Evolutionary conservation across 2,113 vertebrate genomes (phyloP).

Genomic region (Lampris incognitus): DNA sequence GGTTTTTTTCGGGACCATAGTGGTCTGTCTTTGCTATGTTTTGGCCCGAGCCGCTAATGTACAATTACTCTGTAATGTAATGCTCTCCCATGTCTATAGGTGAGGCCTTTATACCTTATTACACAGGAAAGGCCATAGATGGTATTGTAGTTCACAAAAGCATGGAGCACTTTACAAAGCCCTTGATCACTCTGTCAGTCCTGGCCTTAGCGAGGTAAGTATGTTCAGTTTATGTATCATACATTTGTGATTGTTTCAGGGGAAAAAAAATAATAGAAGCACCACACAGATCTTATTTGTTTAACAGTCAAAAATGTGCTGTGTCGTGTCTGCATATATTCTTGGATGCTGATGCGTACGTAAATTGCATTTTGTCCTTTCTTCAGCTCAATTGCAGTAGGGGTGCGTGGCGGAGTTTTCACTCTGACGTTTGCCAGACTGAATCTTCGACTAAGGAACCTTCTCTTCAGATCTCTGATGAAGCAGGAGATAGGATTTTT

Average conservation of each 20-base stretch:
- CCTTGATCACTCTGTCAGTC: slow-evolving; percentile 80
- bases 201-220: slow-evolving; percentile 90
- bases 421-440: slow-evolving; percentile 90
- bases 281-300: too few relatives aligned
- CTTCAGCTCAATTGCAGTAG: slow-evolving; percentile 91
- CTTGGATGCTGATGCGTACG: too few relatives aligned
- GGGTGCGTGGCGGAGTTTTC: slow-evolving; percentile 93
- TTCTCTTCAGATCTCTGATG: slow-evolving; percentile 91
- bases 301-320: too few relatives aligned
- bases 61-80: background rate
- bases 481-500: slow-evolving; percentile 95
- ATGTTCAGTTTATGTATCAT: slow-evolving; percentile 61
- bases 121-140: slow-evolving; percentile 91
- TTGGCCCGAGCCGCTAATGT: background rate
- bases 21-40: background rate
- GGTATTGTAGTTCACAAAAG: slow-evolving; percentile 91
- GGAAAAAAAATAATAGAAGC: too few relatives aligned
- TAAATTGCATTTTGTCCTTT: slow-evolving; percentile 38
- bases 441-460: slow-evolving; percentile 92
- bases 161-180: slow-evolving; percentile 88
- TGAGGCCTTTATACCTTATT: slow-evolving; percentile 93
- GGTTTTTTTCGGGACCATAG: background rate
- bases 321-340: too few relatives aligned
- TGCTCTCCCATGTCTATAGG: slow-evolving; percentile 75
- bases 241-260: slow-evolving; percentile 54